Evolutionary conservation across 2,113 vertebrate genomes (phyloP).

Genomic region (Pionites leucogaster): DNA sequence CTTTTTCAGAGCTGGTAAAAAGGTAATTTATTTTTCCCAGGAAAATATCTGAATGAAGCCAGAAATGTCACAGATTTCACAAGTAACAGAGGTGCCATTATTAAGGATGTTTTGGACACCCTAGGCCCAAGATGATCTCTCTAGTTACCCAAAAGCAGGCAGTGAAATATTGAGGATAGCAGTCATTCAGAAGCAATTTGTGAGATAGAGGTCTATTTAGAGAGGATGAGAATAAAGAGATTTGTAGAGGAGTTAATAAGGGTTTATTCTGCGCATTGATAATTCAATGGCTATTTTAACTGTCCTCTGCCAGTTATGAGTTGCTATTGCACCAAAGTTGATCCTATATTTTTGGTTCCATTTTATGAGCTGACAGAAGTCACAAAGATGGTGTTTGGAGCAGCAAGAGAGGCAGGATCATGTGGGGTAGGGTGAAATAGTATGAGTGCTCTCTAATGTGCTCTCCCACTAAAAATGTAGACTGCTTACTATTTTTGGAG

Average conservation of each 20-base stretch:
- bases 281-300: background rate
- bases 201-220: background rate
- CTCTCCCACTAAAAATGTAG: background rate
- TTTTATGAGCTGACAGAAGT: conserved; percentile 9
- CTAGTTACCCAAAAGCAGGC: background rate
- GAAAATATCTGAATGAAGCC: background rate
- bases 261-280: background rate
- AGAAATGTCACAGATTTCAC: conserved; percentile 19
- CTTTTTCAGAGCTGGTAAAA: background rate
- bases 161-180: background rate
- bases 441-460: background rate
- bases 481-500: conserved; percentile 25
- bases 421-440: background rate
- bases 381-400: background rate
- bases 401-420: background rate
- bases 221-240: background rate
- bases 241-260: background rate
- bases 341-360: background rate
- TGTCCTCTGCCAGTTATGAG: background rate
- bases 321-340: background rate
- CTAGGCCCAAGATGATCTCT: background rate
- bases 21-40: background rate
- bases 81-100: background rate
- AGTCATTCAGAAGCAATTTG: background rate
- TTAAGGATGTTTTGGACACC: background rate